phyloP scores from a whole-genome alignment of 1,140 invertebrate genomes.

The Chelonus insularis region DNA sequence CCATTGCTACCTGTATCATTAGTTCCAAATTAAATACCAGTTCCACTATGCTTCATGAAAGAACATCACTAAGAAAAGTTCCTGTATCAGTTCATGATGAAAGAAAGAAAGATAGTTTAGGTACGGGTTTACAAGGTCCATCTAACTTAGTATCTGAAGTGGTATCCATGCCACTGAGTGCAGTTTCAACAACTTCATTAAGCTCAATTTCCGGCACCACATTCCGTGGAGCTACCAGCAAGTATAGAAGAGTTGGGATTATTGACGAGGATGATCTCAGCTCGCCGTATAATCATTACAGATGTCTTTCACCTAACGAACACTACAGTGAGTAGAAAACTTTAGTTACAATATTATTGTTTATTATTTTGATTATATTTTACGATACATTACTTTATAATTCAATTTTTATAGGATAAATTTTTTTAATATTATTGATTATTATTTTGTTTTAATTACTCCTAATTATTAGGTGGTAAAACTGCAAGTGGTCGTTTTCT shows the following conservation, averaged over 20 bases:
- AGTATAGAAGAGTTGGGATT: slow-evolving; percentile 51
- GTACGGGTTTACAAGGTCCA: slow-evolving; percentile 39
- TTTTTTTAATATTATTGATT: too few relatives aligned
- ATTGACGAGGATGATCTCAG: slow-evolving; percentile 68
- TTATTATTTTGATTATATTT: background rate
- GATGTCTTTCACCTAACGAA: slow-evolving; percentile 72
- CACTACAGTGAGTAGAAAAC: slow-evolving; percentile 43
- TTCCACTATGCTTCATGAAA: slow-evolving; percentile 29
- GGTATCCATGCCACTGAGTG: slow-evolving; percentile 61
- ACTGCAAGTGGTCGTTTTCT: slow-evolving; percentile 57
- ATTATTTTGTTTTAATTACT: too few relatives aligned
- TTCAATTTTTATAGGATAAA: too few relatives aligned
- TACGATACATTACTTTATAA: too few relatives aligned
- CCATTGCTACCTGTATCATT: slow-evolving; percentile 31
- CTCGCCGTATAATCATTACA: slow-evolving; percentile 72
- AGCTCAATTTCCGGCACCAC: slow-evolving; percentile 45
- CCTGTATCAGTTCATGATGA: slow-evolving; percentile 52
- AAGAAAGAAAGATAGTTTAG: slow-evolving; percentile 20
- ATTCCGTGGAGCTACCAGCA: slow-evolving; percentile 40
- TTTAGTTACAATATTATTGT: background rate
- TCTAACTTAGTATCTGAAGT: slow-evolving; percentile 62
- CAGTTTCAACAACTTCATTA: slow-evolving; percentile 58
- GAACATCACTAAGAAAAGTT: slow-evolving; percentile 31
- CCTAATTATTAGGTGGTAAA: too few relatives aligned
- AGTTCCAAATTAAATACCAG: slow-evolving; percentile 25